Percentiles rank a stretch among this genome's conserved stretches.
phyloP scores from a whole-genome alignment of 2,797 vertebrate genomes.

The Phataginus tricuspis region DNA sequence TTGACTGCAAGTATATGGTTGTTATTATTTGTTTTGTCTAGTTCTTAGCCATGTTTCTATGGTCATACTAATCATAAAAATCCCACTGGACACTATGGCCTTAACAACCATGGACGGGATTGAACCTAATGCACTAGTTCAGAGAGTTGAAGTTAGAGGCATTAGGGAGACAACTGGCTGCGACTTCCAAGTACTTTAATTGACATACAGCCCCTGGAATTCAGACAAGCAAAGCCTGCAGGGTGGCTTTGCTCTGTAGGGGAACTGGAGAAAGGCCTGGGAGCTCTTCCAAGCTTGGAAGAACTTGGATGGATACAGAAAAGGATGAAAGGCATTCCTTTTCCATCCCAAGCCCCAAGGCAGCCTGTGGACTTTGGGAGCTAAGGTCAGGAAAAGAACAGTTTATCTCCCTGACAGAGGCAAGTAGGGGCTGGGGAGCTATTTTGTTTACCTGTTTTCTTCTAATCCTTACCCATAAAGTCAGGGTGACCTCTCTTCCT shows the following conservation, averaged over 20 bases:
- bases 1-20: neutral
- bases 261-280: constrained; percentile 45
- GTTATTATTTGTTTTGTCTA: constrained; percentile 64
- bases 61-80: constrained; percentile 31
- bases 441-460: neutral
- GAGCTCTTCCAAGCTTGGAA: constrained; percentile 56
- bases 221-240: constrained; percentile 49
- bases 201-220: constrained; percentile 37
- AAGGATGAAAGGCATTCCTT: constrained; percentile 56
- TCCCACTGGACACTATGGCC: constrained; percentile 33
- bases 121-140: constrained; percentile 48
- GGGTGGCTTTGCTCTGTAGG: constrained; percentile 48
- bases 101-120: constrained; percentile 20
- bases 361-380: neutral
- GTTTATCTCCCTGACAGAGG: neutral
- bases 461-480: neutral
- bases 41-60: constrained; percentile 31
- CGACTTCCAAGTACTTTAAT: constrained; percentile 36
- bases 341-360: neutral
- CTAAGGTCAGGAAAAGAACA: constrained; percentile 49
- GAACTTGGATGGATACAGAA: constrained; percentile 29
- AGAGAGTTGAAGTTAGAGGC: constrained; percentile 32
- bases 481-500: neutral
- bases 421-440: neutral
- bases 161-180: neutral